Evolutionary conservation across 2,797 vertebrate species (phyloP).

Genomic region (Scolopax rusticola): DNA sequence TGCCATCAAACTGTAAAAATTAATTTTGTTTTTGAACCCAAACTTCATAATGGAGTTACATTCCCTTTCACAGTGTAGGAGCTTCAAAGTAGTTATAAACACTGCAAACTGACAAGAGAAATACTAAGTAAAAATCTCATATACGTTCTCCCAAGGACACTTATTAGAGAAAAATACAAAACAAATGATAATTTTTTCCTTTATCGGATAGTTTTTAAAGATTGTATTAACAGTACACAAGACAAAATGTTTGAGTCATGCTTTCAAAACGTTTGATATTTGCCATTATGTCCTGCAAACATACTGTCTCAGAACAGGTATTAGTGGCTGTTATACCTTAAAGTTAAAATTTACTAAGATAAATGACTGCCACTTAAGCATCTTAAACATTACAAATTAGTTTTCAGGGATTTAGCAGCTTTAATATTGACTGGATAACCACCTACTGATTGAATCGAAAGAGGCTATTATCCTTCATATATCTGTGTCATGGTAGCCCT

Average conservation of each 20-base stretch:
- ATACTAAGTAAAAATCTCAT: background rate
- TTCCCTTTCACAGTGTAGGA: conserved; percentile 4
- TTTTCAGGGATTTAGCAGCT: background rate
- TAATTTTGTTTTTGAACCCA: background rate
- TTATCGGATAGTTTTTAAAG: background rate
- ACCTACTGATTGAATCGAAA: background rate
- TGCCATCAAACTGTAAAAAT: background rate
- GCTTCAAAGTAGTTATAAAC: background rate
- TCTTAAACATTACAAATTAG: background rate
- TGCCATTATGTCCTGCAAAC: background rate
- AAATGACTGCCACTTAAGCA: background rate
- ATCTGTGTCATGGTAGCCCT: background rate
- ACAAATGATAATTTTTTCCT: background rate
- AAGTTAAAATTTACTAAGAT: background rate
- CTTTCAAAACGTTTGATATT: background rate
- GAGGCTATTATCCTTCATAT: background rate
- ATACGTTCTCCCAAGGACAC: background rate
- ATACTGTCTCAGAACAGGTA: background rate
- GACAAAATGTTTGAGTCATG: background rate
- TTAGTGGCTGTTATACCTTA: background rate
- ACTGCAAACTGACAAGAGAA: background rate
- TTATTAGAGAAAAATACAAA: conserved; percentile 7
- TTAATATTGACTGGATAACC: background rate
- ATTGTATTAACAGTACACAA: background rate
- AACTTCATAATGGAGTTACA: background rate